Base-by-base conservation (phyloP, 1,140 invertebrate species). In the Zaprionus kolodkinae region DNA sequence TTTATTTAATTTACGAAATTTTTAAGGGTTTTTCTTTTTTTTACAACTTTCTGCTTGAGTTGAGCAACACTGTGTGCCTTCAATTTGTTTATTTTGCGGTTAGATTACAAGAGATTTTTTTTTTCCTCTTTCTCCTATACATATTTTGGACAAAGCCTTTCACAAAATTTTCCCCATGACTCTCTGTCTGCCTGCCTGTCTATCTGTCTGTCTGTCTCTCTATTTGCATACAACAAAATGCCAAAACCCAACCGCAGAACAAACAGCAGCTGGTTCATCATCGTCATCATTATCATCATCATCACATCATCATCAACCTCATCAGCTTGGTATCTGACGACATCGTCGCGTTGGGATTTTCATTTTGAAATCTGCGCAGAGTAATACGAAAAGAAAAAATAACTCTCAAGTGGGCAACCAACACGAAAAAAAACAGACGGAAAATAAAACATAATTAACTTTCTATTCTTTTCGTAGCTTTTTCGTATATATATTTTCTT, bases 121-220 rank as follows among this genome's bases (percentile, higher is more conserved):
- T 17, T 9, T 2, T 2, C 1, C 21, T 48, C 45, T 48, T 84
- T 84, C 80, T 76, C 81, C 79, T 84, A 84, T 83, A 79, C 75
- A 76, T 83, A 76, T 83, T 83, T 83, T 84, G 81, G 81, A 79
- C 80, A 79, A 79, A 72, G 65, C 81, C 81, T 84, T 84, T 84
- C 81, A 84, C 81, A 77, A 84, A 77, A 69, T 81, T 73, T 70
- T 50, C 64, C 74, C 45, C 45, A 50, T 11, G 15, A 50, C 15
- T 25, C 40, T 35, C 38, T n/a, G 11, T 40, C 38, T 40, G 38
- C 12, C 12, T 35, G 11, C n/a, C 38, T 40, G 0, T 9, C 33
- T 35, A 1, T 35, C 38, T 40, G 38, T 40, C 38, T 40, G 38
- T 10, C 12, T 50, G 45, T 12, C 17, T 50, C 17, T 50, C 45